A percentile compares a stretch with the other conserved stretches of the same genome.
phyloP scores from a whole-genome alignment of 2,888 invertebrate species.

The Congeria kusceri region DNA sequence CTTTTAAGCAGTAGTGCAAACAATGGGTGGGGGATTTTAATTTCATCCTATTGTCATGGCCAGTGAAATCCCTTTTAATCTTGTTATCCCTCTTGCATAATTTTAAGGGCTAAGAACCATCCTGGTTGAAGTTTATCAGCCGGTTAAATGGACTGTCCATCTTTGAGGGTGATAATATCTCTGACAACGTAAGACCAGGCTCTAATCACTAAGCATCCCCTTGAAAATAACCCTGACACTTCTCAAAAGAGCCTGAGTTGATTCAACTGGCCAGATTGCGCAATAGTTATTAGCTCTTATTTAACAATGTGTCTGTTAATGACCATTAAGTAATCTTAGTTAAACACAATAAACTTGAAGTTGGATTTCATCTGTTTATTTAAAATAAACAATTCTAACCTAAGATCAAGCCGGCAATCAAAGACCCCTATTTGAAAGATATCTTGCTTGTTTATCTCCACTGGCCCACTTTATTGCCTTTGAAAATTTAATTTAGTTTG shows the following conservation, averaged over 20 bases:
- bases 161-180: too few species aligned
- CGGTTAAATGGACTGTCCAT: too few species aligned
- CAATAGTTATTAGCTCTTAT: background rate
- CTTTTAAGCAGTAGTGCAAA: background rate
- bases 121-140: background rate
- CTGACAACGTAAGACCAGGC: too few species aligned
- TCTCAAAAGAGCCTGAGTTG: background rate
- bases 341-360: too few species aligned
- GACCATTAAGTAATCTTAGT: too few species aligned
- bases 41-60: slow-evolving; percentile 2
- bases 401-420: background rate
- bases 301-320: too few species aligned
- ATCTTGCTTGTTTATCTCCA: too few species aligned
- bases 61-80: slow-evolving; percentile 1
- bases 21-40: background rate
- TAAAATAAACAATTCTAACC: slow-evolving; percentile 4
- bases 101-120: background rate
- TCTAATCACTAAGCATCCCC: too few species aligned
- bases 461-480: background rate
- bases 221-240: background rate
- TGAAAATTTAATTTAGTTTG: background rate
- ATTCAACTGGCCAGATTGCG: slow-evolving; percentile 1
- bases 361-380: background rate
- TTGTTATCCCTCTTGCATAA: slow-evolving; percentile 17
- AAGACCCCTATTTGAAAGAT: too few species aligned